Conservation (phyloP, 2,888 invertebrate species). For the Lasiommata megera region DNA sequence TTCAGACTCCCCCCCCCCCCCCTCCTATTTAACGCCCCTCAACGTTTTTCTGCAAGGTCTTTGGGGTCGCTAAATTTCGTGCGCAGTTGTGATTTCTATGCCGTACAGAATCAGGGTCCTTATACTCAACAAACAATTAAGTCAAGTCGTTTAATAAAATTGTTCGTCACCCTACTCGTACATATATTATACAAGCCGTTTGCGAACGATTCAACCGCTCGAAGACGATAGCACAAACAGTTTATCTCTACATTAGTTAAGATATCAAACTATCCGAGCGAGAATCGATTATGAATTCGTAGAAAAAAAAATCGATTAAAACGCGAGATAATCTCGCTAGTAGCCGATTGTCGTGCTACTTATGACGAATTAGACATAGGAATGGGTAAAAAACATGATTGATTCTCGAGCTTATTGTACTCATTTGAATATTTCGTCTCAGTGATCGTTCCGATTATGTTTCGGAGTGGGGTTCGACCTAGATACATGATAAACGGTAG, state of each 20-base stretch:
- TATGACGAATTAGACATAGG: conserved; percentile 17
- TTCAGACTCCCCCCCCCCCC: too few species aligned
- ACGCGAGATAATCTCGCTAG: conserved; percentile 15
- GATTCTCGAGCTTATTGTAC: conserved; percentile 9
- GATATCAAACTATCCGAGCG: conserved; percentile 23
- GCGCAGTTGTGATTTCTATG: too few species aligned
- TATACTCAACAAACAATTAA: too few species aligned
- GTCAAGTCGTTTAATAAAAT: not conserved
- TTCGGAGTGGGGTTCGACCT: conserved; percentile 1
- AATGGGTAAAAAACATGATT: conserved; percentile 11
- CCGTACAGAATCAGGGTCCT: too few species aligned
- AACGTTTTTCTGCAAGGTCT: too few species aligned
- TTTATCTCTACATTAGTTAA: conserved; percentile 24
- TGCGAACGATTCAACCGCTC: conserved; percentile 18
- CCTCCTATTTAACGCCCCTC: too few species aligned
- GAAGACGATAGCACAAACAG: conserved; percentile 17
- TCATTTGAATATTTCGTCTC: conserved; percentile 7
- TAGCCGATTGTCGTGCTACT: conserved; percentile 25
- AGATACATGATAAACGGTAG: not conserved
- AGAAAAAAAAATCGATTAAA: conserved; percentile 22
- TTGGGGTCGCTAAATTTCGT: too few species aligned
- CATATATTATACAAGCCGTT: too few species aligned
- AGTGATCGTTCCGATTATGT: conserved; percentile 4
- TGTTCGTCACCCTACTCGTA: conserved; percentile 15
- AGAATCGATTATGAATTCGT: conserved; percentile 25